Evolutionary conservation across 2,113 vertebrate genomes (phyloP).

Genomic region (Galbula dea): DNA sequence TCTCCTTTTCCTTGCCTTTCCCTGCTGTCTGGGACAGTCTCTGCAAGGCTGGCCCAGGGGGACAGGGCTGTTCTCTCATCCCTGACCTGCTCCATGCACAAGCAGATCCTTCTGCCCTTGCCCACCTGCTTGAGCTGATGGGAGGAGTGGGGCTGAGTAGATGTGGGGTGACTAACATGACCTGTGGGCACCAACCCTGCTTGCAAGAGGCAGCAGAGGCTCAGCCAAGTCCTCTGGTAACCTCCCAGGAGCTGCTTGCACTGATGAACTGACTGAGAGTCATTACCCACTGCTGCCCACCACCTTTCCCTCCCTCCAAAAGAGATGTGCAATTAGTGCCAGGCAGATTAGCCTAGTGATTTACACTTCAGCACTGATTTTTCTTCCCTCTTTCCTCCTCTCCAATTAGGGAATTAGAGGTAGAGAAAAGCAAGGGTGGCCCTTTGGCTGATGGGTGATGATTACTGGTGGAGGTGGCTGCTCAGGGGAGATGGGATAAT

Average conservation of each 20-base stretch:
- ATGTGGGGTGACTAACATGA: neutral
- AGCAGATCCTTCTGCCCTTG: neutral
- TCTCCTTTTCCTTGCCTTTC: neutral
- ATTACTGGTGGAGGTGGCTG: slow-evolving; percentile 1
- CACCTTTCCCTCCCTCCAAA: neutral
- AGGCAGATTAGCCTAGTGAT: neutral
- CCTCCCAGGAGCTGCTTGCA: neutral
- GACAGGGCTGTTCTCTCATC: neutral
- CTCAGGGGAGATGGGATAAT: neutral
- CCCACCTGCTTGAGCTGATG: accelerated
- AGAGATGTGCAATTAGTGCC: neutral
- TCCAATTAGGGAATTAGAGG: slow-evolving; percentile 20
- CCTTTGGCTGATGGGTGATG: slow-evolving; percentile 4
- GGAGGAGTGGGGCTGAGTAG: neutral
- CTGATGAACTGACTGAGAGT: neutral
- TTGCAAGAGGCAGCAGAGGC: neutral
- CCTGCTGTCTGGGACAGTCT: neutral
- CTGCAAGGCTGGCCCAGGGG: neutral
- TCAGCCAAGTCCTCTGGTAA: neutral
- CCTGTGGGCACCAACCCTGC: accelerated
- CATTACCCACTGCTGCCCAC: neutral
- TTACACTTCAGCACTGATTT: neutral
- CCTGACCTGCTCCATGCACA: neutral
- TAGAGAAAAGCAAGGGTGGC: slow-evolving; percentile 35
- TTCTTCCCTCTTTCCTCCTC: slow-evolving; percentile 15